These are phyloP conservation scores for Argya squamiceps DNA, from an alignment of 2,797 vertebrate genomes.

Conservation along the genomic window DNA sequence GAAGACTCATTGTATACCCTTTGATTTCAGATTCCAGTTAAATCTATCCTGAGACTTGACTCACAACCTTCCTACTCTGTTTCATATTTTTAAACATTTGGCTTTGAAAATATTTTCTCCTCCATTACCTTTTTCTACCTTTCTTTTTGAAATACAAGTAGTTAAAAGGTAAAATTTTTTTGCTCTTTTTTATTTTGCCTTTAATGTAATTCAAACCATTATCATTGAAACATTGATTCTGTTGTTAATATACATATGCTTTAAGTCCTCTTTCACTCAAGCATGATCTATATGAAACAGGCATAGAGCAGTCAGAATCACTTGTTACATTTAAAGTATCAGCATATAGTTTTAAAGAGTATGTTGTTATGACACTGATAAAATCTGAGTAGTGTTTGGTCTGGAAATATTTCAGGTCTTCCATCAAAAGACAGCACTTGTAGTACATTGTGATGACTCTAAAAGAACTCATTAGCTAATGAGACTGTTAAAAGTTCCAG, in stretches of 20 bases:
- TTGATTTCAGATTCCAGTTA: slow-evolving; percentile 21
- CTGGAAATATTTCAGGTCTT: background rate
- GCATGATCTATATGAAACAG: background rate
- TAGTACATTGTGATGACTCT: background rate
- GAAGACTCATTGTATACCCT: background rate
- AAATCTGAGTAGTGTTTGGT: background rate
- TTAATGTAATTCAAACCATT: background rate
- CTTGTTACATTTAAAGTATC: background rate
- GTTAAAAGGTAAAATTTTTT: background rate
- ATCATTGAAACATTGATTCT: slow-evolving; percentile 20
- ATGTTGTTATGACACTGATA: background rate
- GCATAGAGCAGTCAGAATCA: background rate
- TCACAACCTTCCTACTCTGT: background rate
- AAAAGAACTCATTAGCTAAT: background rate
- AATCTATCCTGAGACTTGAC: background rate
- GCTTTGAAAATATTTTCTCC: background rate
- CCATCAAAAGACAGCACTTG: background rate
- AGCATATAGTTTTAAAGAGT: background rate
- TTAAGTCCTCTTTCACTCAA: background rate
- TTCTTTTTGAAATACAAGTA: background rate
- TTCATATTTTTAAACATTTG: slow-evolving; percentile 19
- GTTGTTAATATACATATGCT: background rate
- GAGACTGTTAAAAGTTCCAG: background rate
- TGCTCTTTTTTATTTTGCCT: background rate
- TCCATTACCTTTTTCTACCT: background rate